Evolutionary conservation across 2,797 vertebrate genomes (phyloP).

Genomic region (Taeniopygia guttata): DNA sequence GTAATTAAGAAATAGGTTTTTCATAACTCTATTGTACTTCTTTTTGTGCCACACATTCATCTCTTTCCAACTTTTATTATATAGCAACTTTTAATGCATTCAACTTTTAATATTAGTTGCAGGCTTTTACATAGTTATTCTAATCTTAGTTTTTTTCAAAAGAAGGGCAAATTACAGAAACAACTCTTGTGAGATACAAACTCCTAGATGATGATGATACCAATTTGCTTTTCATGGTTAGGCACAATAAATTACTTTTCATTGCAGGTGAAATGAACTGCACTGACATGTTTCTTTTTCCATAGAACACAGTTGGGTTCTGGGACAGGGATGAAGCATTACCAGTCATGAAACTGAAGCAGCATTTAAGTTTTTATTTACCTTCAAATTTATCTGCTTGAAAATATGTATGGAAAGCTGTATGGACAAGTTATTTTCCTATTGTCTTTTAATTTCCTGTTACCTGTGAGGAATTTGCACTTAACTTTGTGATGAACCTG

Average conservation of each 20-base stretch:
- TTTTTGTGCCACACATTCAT: background rate
- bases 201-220: constrained; percentile 10
- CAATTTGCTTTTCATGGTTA: constrained; percentile 48
- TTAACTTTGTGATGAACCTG: background rate
- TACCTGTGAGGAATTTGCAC: background rate
- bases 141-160: background rate
- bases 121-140: background rate
- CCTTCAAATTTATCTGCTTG: background rate
- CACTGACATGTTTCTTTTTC: background rate
- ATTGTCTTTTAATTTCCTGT: background rate
- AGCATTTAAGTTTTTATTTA: background rate
- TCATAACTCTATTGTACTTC: background rate
- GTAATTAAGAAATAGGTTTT: background rate
- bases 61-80: background rate
- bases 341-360: background rate
- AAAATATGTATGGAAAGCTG: background rate
- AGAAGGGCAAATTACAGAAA: constrained; percentile 15
- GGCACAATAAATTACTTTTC: constrained; percentile 18
- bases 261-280: background rate
- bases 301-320: background rate
- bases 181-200: background rate
- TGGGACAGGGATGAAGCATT: background rate
- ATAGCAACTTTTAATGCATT: background rate
- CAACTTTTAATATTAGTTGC: constrained; percentile 3
- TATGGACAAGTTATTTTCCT: background rate